Conservation (phyloP, 2,797 vertebrate genomes). For the Atherinosoma microstoma region DNA sequence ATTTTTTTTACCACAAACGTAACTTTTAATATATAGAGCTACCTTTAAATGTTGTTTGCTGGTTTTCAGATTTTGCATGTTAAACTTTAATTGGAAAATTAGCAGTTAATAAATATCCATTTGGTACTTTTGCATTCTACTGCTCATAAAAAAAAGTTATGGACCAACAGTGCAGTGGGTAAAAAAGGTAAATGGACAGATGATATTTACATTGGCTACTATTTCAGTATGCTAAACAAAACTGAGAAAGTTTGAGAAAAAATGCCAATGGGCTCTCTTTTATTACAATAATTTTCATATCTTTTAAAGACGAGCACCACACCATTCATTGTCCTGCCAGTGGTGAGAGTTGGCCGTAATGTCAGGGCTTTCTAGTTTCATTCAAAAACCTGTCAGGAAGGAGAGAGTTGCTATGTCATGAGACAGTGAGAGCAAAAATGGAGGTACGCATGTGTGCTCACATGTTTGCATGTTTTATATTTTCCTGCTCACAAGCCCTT, state of each 20-base stretch:
- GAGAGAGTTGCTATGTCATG: slow-evolving; percentile 39
- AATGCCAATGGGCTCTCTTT: too few relatives aligned
- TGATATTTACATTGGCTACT: too few relatives aligned
- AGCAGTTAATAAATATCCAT: neutral
- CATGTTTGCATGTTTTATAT: slow-evolving; percentile 14
- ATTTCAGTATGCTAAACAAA: too few relatives aligned
- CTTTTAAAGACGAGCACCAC: too few relatives aligned
- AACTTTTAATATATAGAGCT: slow-evolving; percentile 3
- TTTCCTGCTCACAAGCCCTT: slow-evolving; percentile 16
- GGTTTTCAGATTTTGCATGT: too few relatives aligned
- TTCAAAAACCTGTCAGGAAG: slow-evolving; percentile 45
- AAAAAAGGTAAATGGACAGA: too few relatives aligned
- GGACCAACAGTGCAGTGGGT: too few relatives aligned
- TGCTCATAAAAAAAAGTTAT: too few relatives aligned
- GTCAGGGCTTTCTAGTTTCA: slow-evolving; percentile 39
- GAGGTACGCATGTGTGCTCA: neutral
- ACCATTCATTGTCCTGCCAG: slow-evolving; percentile 47
- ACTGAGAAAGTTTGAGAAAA: too few relatives aligned
- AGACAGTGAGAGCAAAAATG: slow-evolving; percentile 23
- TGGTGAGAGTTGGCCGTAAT: slow-evolving; percentile 37
- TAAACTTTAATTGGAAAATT: too few relatives aligned
- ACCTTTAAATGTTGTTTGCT: neutral
- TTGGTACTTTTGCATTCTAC: too few relatives aligned
- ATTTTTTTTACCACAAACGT: neutral
- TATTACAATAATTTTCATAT: too few relatives aligned